phyloP scores from a whole-genome alignment of 2,113 vertebrate genomes.

The Microcebus ravelobensis region DNA sequence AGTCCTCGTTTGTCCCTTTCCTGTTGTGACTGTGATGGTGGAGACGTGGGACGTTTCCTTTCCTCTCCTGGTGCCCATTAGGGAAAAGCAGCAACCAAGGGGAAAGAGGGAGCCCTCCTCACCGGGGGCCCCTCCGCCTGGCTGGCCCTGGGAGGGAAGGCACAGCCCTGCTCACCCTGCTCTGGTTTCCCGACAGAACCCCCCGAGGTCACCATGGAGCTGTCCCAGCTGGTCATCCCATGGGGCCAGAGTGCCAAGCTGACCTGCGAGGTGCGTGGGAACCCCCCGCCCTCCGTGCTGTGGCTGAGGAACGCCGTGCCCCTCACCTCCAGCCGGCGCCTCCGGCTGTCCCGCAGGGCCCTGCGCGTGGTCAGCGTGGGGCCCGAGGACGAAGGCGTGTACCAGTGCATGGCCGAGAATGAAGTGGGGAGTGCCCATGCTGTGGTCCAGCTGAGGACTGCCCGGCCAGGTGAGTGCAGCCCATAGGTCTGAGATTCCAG shows the following conservation, averaged over 20 bases:
- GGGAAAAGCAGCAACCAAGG: not conserved
- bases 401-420: slow-evolving; percentile 98
- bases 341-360: slow-evolving; percentile 85
- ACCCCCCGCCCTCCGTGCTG: slow-evolving; percentile 91
- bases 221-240: slow-evolving; percentile 91
- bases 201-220: slow-evolving; percentile 93
- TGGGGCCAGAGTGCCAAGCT: slow-evolving; percentile 94
- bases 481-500: not conserved
- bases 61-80: not conserved
- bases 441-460: slow-evolving; percentile 90
- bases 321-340: slow-evolving; percentile 87
- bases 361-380: slow-evolving; percentile 91
- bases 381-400: slow-evolving; percentile 94
- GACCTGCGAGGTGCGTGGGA: slow-evolving; percentile 93
- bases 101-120: not conserved
- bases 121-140: not conserved
- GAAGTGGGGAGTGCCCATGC: slow-evolving; percentile 95
- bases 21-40: not conserved
- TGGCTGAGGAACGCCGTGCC: slow-evolving; percentile 94
- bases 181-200: slow-evolving; percentile 88
- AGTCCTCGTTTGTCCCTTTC: not conserved
- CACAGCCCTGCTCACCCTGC: not conserved
- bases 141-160: not conserved
- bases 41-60: not conserved
- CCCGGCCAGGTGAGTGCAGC: slow-evolving; percentile 85